A percentile compares a stretch with the other conserved stretches of the same genome.
These are phyloP conservation scores for Lymantria monacha DNA, from an alignment of 2,888 invertebrate genomes.

Conservation along the genomic window DNA sequence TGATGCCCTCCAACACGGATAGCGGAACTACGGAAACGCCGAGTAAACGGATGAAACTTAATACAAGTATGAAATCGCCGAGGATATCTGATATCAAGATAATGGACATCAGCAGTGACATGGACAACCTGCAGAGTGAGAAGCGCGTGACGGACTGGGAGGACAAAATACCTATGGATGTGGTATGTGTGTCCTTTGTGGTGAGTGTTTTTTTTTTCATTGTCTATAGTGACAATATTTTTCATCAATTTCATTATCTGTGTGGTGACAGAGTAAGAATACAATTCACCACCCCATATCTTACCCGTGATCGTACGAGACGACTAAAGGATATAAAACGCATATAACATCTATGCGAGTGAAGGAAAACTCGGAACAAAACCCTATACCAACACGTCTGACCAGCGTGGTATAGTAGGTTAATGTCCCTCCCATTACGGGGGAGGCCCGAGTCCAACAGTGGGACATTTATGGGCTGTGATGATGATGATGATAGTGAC, in stretches of 20 bases:
- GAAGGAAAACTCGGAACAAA: too few species aligned
- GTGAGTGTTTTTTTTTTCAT: conserved; percentile 38
- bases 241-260: neutral
- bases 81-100: neutral
- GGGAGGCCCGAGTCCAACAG: too few species aligned
- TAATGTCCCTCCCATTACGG: too few species aligned
- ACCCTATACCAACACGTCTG: too few species aligned
- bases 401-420: too few species aligned
- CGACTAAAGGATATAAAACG: too few species aligned
- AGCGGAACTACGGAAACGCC: neutral
- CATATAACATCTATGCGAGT: too few species aligned
- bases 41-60: neutral
- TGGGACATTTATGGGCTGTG: too few species aligned
- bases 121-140: neutral
- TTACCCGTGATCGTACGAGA: too few species aligned
- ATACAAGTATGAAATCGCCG: neutral
- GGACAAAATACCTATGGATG: conserved; percentile 52
- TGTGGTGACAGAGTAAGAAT: too few species aligned
- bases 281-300: too few species aligned
- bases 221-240: neutral
- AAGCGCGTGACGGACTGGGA: conserved; percentile 42
- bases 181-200: conserved; percentile 46
- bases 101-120: conserved; percentile 1
- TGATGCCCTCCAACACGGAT: neutral
- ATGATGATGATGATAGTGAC: too few species aligned